Percentiles rank a stretch among this genome's conserved stretches.
phyloP scores from a whole-genome alignment of 2,797 vertebrate genomes.

The Chaetophractus vellerosus region DNA sequence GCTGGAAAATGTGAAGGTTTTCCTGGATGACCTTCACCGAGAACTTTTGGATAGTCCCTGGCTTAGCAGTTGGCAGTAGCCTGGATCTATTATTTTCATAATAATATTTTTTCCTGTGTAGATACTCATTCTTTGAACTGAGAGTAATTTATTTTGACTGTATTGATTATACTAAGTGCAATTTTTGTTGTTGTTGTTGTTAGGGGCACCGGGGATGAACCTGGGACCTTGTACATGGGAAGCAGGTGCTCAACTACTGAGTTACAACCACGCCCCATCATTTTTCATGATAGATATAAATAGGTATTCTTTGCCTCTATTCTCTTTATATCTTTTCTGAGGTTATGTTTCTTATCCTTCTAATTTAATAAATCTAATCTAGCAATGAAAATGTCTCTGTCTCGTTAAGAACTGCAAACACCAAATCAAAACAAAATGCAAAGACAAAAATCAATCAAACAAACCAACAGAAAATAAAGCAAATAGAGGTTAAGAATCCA shows the following conservation, averaged over 20 bases:
- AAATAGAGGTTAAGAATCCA: slow-evolving; percentile 31
- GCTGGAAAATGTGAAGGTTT: slow-evolving; percentile 1
- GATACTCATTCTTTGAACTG: slow-evolving; percentile 43
- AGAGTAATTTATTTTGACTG: slow-evolving; percentile 55
- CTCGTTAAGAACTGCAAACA: slow-evolving; percentile 1
- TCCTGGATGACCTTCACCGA: background rate
- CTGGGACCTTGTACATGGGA: no score
- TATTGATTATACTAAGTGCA: slow-evolving; percentile 8
- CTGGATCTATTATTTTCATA: slow-evolving; percentile 19
- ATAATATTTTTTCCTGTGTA: slow-evolving; percentile 29
- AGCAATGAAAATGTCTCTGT: background rate
- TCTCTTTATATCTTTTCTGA: slow-evolving; percentile 27
- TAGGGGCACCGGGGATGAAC: no score
- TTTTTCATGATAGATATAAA: slow-evolving; percentile 46
- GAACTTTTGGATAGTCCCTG: slow-evolving; percentile 3
- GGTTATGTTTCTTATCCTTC: background rate
- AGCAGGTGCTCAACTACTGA: no score
- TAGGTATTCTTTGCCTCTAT: background rate
- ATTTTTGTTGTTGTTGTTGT: background rate
- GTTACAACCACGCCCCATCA: background rate
- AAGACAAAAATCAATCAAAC: background rate
- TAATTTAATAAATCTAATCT: slow-evolving; percentile 1
- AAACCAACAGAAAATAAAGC: slow-evolving; percentile 24
- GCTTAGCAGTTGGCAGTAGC: background rate
- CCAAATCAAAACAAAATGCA: background rate